Evolutionary conservation across 2,797 vertebrate genomes (phyloP).

Genomic region (Myripristis jacobus): DNA sequence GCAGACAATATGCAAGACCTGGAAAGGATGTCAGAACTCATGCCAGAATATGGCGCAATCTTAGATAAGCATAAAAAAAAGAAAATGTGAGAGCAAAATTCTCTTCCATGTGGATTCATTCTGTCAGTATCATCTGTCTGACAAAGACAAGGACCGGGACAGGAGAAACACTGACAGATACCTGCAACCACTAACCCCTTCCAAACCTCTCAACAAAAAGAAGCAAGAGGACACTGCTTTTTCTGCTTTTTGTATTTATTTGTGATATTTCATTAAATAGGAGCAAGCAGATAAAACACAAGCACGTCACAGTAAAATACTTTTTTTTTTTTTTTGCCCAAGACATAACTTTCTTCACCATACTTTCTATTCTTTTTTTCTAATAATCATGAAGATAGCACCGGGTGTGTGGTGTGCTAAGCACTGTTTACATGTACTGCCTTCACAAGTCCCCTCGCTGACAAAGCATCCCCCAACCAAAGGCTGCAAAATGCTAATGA

Average conservation of each 20-base stretch:
- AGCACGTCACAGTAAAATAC: conserved; percentile 92
- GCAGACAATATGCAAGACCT: conserved; percentile 72
- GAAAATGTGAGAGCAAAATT: conserved; percentile 69
- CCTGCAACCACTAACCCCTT: conserved; percentile 70
- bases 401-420: conserved; percentile 81
- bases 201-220: conserved; percentile 70
- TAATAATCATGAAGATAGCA: conserved; percentile 85
- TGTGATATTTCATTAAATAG: conserved; percentile 88
- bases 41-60: conserved; percentile 73
- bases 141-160: conserved; percentile 66
- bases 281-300: conserved; percentile 96
- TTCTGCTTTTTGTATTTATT: conserved; percentile 93
- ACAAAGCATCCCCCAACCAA: conserved; percentile 80
- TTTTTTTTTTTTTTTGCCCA: conserved; percentile 72
- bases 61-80: conserved; percentile 68
- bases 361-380: conserved; percentile 74
- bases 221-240: conserved; percentile 82
- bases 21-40: conserved; percentile 68
- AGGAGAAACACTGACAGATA: conserved; percentile 63
- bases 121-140: conserved; percentile 49
- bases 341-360: conserved; percentile 85
- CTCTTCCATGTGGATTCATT: conserved; percentile 85
- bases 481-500: conserved; percentile 92
- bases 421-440: conserved; percentile 81
- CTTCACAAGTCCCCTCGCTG: conserved; percentile 53